Conservation (phyloP, 2,888 invertebrate genomes). For the Exocentrus adspersus region DNA sequence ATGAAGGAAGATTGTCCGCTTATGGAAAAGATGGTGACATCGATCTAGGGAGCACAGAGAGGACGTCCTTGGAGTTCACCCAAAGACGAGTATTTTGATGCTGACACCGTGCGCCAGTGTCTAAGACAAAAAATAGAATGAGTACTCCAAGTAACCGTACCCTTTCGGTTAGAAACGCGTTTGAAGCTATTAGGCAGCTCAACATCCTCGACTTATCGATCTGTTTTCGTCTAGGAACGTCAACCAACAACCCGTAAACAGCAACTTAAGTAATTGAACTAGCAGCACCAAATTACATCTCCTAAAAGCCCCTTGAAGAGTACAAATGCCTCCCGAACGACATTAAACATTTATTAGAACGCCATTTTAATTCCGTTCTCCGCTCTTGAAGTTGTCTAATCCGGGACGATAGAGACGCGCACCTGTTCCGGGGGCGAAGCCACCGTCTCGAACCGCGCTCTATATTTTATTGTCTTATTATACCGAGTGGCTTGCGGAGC, state of each 20-base stretch:
- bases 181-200: too few species aligned
- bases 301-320: conserved; percentile 14
- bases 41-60: too few species aligned
- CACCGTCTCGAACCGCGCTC: not conserved
- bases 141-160: too few species aligned
- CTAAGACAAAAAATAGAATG: too few species aligned
- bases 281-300: conserved; percentile 22
- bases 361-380: conserved; percentile 24
- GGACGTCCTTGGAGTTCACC: too few species aligned
- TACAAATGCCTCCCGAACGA: conserved; percentile 18
- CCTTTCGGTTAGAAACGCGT: too few species aligned
- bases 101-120: too few species aligned
- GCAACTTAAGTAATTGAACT: conserved; percentile 8
- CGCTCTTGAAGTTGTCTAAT: not conserved
- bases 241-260: not conserved
- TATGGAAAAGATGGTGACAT: too few species aligned
- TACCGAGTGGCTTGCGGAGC: not conserved
- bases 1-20: too few species aligned
- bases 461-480: conserved; percentile 2
- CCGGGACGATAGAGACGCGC: not conserved
- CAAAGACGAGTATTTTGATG: too few species aligned
- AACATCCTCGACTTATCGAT: too few species aligned
- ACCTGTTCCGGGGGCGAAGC: not conserved
- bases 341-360: conserved; percentile 35
- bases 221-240: too few species aligned